phyloP scores from a whole-genome alignment of 2,797 vertebrate genomes.

The Todus mexicanus region DNA sequence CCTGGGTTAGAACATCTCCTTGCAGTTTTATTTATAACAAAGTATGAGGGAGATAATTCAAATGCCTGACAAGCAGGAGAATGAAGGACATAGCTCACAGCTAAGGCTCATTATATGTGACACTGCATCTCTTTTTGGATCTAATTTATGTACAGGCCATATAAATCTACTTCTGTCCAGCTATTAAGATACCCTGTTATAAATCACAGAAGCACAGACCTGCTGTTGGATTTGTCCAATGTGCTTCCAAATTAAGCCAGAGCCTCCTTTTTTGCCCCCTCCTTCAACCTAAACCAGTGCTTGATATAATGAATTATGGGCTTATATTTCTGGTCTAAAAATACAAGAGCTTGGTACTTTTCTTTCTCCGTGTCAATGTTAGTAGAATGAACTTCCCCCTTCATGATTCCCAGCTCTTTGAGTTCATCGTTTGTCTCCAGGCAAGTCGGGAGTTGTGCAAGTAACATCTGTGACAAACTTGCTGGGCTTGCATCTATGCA shows the following conservation, averaged over 20 bases:
- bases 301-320: background rate
- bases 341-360: background rate
- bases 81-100: constrained; percentile 22
- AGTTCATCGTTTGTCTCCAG: background rate
- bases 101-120: background rate
- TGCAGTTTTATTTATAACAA: constrained; percentile 37
- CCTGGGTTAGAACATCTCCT: constrained; percentile 1
- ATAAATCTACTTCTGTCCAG: constrained; percentile 5
- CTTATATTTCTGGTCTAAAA: background rate
- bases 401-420: background rate
- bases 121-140: background rate
- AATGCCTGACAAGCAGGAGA: constrained; percentile 29
- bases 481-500: background rate
- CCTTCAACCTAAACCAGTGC: background rate
- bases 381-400: background rate
- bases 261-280: background rate
- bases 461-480: background rate
- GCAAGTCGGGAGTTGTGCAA: background rate
- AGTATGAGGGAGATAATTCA: constrained; percentile 13
- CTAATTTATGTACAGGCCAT: background rate
- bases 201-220: background rate
- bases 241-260: constrained; percentile 4
- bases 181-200: background rate
- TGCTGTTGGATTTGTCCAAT: background rate
- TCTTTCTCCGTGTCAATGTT: background rate